These are phyloP conservation scores for Myrmecobius fasciatus DNA, from an alignment of 2,113 vertebrate species.

Conservation along the genomic window DNA sequence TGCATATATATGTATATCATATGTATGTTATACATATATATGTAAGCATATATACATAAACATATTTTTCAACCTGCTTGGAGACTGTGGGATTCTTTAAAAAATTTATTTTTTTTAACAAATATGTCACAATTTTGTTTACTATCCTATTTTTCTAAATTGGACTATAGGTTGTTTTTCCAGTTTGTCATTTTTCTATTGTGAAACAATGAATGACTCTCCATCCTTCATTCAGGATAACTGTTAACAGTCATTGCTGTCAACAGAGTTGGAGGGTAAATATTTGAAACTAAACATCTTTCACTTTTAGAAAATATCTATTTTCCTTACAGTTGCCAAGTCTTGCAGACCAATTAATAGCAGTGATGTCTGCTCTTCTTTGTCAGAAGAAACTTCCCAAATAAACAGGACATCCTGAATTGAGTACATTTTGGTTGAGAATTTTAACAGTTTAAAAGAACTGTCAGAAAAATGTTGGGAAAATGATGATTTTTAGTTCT, in stretches of 20 bases:
- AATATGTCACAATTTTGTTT: background rate
- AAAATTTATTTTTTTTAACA: too few species aligned
- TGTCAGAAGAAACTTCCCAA: background rate
- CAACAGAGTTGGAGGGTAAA: background rate
- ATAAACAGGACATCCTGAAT: background rate
- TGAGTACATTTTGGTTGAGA: background rate
- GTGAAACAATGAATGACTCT: background rate
- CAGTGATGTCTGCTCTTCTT: background rate
- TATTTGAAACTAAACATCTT: background rate
- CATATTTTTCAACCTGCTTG: too few species aligned
- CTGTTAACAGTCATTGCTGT: background rate
- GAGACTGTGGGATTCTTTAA: too few species aligned
- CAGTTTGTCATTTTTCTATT: background rate
- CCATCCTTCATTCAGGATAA: background rate
- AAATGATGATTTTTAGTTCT: background rate
- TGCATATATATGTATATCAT: background rate
- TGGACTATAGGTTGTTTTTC: background rate
- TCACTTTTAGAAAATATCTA: background rate
- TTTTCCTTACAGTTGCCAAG: background rate
- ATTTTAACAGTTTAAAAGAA: background rate
- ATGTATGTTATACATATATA: too few species aligned
- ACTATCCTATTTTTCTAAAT: background rate
- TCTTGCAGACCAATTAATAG: background rate
- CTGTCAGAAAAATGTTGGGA: background rate
- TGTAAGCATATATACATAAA: fast-evolving